These are phyloP conservation scores for Todiramphus chloris DNA, from an alignment of 2,113 vertebrate species.

Conservation along the genomic window DNA sequence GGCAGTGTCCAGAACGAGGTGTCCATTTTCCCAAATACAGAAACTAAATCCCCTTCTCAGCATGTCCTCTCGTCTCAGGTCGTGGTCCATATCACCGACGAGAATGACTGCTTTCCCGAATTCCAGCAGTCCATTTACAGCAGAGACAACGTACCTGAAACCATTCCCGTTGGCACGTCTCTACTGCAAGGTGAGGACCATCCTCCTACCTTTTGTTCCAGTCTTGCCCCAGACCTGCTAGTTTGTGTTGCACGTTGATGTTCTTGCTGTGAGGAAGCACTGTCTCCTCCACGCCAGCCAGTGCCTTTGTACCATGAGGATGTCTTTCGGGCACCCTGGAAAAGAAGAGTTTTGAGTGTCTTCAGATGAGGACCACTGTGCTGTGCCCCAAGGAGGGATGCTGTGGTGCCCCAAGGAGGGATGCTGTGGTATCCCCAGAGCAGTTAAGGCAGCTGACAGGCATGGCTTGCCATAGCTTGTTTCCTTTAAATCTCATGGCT, in stretches of 20 bases:
- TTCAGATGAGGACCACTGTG: neutral
- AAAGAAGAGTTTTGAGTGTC: neutral
- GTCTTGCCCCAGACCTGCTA: neutral
- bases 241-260: neutral
- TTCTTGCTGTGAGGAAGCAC: neutral
- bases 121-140: constrained; percentile 89
- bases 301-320: neutral
- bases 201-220: neutral
- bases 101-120: constrained; percentile 90
- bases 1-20: neutral
- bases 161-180: constrained; percentile 78
- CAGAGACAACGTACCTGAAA: constrained; percentile 84
- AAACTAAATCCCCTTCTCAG: neutral
- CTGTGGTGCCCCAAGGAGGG: neutral
- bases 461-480: neutral
- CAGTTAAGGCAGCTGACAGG: neutral
- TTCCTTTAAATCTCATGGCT: neutral
- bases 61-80: constrained; percentile 71
- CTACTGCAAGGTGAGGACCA: constrained; percentile 84
- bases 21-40: neutral
- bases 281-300: neutral
- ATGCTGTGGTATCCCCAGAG: neutral
- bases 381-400: neutral
- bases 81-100: constrained; percentile 82
- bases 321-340: neutral